Conservation (phyloP, 2,797 vertebrate species). For the Sciurus carolinensis region DNA sequence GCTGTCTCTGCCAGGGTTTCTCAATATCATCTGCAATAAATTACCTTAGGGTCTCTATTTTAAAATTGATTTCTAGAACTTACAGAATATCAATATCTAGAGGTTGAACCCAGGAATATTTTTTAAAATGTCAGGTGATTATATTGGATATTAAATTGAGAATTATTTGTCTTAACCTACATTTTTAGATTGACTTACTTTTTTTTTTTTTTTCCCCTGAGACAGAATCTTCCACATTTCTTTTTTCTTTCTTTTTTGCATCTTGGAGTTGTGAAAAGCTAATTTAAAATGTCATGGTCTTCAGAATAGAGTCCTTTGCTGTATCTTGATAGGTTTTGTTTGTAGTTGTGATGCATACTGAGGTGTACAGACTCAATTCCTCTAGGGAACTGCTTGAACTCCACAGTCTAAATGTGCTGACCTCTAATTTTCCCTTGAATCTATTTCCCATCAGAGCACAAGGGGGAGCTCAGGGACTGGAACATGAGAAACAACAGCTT, state of each 20-base stretch:
- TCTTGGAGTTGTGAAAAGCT: conserved; percentile 33
- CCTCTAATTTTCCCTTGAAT: conserved; percentile 31
- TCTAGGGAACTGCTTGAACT: background rate
- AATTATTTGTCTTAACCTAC: background rate
- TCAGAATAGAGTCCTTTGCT: background rate
- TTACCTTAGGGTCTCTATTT: background rate
- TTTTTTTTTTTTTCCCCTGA: background rate
- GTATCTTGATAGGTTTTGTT: background rate
- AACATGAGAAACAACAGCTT: background rate
- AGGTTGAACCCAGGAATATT: background rate
- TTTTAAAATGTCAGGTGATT: conserved; percentile 37
- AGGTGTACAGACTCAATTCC: background rate
- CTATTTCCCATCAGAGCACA: conserved; percentile 65
- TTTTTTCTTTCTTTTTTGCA: background rate
- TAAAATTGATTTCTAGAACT: conserved; percentile 29
- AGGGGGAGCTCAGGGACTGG: conserved; percentile 80
- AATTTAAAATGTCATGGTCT: background rate
- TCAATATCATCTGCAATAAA: background rate
- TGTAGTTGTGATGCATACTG: background rate
- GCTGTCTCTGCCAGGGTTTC: background rate
- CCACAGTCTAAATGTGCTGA: too few relatives aligned
- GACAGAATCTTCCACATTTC: background rate
- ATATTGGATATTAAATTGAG: background rate
- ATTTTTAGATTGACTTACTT: background rate
- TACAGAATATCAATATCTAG: conserved; percentile 7